These are phyloP conservation scores for Nebria salina DNA, from an alignment of 2,888 invertebrate genomes.

Conservation along the genomic window DNA sequence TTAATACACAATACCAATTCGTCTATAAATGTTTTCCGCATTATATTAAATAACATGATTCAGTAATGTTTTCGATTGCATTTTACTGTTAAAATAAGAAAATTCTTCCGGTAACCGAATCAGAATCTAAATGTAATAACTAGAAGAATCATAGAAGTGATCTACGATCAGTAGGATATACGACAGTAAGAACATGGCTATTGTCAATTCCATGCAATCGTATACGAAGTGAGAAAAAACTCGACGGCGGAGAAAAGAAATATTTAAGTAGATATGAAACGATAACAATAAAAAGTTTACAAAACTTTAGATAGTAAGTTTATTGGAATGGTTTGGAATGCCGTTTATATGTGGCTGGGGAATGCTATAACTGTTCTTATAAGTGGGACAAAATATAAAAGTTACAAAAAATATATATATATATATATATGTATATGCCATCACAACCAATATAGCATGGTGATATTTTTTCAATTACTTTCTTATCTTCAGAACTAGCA, in stretches of 20 bases:
- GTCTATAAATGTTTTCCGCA: no score
- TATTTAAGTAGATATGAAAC: conserved; percentile 46
- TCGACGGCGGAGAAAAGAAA: conserved; percentile 23
- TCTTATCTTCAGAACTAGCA: background rate
- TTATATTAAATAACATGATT: no score
- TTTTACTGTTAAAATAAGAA: no score
- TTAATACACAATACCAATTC: no score
- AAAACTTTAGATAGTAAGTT: conserved; percentile 46
- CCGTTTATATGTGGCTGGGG: conserved; percentile 46
- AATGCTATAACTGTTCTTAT: conserved; percentile 44
- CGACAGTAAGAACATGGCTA: background rate
- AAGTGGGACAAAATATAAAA: conserved; percentile 46
- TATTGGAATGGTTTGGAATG: conserved; percentile 46
- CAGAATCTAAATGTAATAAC: background rate
- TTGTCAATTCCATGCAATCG: background rate
- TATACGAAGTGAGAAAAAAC: background rate
- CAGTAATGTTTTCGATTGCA: no score
- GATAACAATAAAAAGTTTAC: conserved; percentile 46
- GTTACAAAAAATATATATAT: conserved; percentile 21
- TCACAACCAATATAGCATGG: conserved; percentile 38
- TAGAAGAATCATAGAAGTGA: background rate
- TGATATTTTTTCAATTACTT: conserved; percentile 10
- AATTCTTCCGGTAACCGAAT: background rate
- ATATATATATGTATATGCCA: background rate
- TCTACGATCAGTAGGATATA: background rate